These are phyloP conservation scores for Clarias pachynema DNA, from an alignment of 2,797 vertebrate species.

Conservation along the genomic window DNA sequence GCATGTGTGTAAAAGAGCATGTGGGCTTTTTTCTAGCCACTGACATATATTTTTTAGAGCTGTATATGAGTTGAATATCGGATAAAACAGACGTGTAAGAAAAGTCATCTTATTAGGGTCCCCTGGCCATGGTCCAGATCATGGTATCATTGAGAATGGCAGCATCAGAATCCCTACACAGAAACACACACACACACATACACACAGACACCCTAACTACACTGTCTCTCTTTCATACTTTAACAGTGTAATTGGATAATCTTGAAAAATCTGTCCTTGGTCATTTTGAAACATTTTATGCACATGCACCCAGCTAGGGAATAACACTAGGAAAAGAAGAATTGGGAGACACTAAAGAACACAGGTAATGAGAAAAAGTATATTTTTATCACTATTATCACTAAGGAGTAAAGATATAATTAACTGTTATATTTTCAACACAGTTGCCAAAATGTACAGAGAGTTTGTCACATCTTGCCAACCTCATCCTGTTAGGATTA, in stretches of 20 bases:
- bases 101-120: constrained; percentile 4
- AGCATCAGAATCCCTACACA: constrained; percentile 5
- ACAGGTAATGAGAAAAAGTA: neutral
- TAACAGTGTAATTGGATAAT: neutral
- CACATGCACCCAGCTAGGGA: neutral
- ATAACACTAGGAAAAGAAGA: neutral
- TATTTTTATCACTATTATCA: neutral
- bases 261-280: neutral
- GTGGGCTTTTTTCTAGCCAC: neutral
- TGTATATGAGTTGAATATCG: neutral
- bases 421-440: neutral
- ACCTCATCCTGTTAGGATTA: neutral
- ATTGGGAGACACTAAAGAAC: neutral
- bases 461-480: neutral
- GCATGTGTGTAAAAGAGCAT: neutral
- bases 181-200: neutral
- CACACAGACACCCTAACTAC: neutral
- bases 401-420: neutral
- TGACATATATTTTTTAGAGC: neutral
- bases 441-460: neutral
- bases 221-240: neutral
- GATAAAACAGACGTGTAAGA: neutral
- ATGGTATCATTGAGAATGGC: constrained; percentile 35
- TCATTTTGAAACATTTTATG: neutral
- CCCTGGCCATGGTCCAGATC: constrained; percentile 20